Conservation (phyloP, 2,797 vertebrate genomes). For the Tarsius wallacei region DNA sequence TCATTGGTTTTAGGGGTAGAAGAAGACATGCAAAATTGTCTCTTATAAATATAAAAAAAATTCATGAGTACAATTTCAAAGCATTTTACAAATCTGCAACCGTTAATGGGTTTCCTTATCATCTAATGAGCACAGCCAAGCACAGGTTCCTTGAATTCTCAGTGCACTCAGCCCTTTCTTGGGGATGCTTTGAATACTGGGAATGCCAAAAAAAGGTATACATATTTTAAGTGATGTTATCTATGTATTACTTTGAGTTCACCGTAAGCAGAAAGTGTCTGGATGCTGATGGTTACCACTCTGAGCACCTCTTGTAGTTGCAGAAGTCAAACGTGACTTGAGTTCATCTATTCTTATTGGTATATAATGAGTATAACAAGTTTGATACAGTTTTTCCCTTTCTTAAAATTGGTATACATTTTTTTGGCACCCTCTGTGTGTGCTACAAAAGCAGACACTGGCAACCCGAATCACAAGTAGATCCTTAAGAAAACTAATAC, state of each 20-base stretch:
- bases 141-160: not conserved
- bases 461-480: not conserved
- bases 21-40: slow-evolving; percentile 1
- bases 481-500: slow-evolving; percentile 25
- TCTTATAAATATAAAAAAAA: not conserved
- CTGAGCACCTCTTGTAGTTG: too few relatives aligned
- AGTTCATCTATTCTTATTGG: too few relatives aligned
- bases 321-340: too few relatives aligned
- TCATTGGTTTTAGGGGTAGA: not conserved
- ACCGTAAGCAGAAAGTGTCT: too few relatives aligned
- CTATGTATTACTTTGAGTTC: too few relatives aligned
- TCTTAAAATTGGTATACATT: too few relatives aligned
- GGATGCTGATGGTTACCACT: too few relatives aligned
- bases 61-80: slow-evolving; percentile 39
- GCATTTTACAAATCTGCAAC: not conserved
- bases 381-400: too few relatives aligned
- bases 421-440: too few relatives aligned
- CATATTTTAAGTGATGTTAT: too few relatives aligned
- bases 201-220: too few relatives aligned
- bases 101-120: not conserved
- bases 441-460: slow-evolving; percentile 44
- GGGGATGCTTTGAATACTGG: not conserved
- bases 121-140: not conserved
- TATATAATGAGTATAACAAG: too few relatives aligned
- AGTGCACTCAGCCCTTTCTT: not conserved